phyloP scores from a whole-genome alignment of 2,888 invertebrate genomes.

The Melieria crassipennis region DNA sequence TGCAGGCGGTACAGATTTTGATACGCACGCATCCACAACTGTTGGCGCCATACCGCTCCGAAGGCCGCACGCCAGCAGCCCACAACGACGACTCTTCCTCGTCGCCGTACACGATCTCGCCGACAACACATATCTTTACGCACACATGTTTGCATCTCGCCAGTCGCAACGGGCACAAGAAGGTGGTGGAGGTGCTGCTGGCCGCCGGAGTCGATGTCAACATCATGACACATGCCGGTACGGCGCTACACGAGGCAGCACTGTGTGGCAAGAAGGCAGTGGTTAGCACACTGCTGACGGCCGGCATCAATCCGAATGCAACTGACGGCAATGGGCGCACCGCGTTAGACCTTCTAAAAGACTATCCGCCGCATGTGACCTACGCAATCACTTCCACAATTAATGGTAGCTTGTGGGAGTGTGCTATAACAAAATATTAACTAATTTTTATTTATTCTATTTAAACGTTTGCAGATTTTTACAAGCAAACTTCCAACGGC shows the following conservation, averaged over 20 bases:
- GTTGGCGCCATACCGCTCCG: constrained; percentile 73
- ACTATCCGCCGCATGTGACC: constrained; percentile 86
- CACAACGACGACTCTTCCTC: constrained; percentile 34
- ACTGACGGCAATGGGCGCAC: constrained; percentile 83
- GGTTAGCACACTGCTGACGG: constrained; percentile 80
- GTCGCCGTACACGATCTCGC: constrained; percentile 45
- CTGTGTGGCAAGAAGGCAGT: constrained; percentile 90
- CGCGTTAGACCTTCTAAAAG: constrained; percentile 84
- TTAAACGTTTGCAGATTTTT: constrained; percentile 46
- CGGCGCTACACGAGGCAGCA: constrained; percentile 93
- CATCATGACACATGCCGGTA: constrained; percentile 83
- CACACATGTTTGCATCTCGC: constrained; percentile 92
- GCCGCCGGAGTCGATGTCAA: constrained; percentile 91
- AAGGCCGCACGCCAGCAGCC: constrained; percentile 21
- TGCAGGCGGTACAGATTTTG: constrained; percentile 87
- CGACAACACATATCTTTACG: constrained; percentile 64
- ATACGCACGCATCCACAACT: constrained; percentile 84
- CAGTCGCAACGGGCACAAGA: constrained; percentile 88
- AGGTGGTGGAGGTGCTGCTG: constrained; percentile 83
- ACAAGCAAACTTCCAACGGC: constrained; percentile 37
- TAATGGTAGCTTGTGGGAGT: constrained; percentile 63
- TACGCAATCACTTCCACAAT: constrained; percentile 86
- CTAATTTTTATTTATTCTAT: neutral
- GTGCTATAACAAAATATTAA: constrained; percentile 63
- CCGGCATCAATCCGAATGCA: constrained; percentile 82